Base-by-base conservation (phyloP, 2,113 vertebrate species). In the Noturus placidus region DNA sequence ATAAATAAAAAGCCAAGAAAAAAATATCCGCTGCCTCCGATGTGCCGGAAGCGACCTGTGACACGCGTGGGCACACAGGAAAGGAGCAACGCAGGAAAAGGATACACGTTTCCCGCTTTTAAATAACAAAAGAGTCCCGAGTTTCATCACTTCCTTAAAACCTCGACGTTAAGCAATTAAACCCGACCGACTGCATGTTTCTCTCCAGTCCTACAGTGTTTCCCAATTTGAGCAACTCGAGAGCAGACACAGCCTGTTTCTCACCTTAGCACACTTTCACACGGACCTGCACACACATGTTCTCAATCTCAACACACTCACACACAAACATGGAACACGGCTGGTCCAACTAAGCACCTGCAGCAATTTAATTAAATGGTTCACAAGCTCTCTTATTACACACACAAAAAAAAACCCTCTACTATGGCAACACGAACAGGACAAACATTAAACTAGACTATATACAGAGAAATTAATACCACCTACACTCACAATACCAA, bases 31-130 rank as follows among this genome's bases (percentile, higher is more conserved):
- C 52, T 2, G 33, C 0, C 82, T 85, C 63, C 1, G 57, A 50
- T 27, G 42, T 25, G 30, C 42, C 78, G 84, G 79, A 59, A 33
- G 42, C 27, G 72, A 90, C 80, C 87, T 38, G 35, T 1, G 2
- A 27, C 46, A 85, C 20, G 65, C 56, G 42, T 14, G 57, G 46
- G 25, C 65, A 80, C 77, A 88, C 78, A 91, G 88, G 86, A 91
- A 46, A 86, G 19, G 63, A 50, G 65, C 54, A 79, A 80, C 33
- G 46, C 30, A 52, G 82, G 82, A 82, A 67, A 61, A 72, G 70
- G 59, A 76, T 27, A 59, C 59, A 42, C 42, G 20, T 69, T 89
- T 91, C 88, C 88, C 59, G 84, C 74, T 86, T 86, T 86, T 25
- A 85, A 80, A 82, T 63, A 85, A 38, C 83, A 86, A 67, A n/a